Conservation (phyloP, 2,888 invertebrate genomes). For the Electrophaes corylata region DNA sequence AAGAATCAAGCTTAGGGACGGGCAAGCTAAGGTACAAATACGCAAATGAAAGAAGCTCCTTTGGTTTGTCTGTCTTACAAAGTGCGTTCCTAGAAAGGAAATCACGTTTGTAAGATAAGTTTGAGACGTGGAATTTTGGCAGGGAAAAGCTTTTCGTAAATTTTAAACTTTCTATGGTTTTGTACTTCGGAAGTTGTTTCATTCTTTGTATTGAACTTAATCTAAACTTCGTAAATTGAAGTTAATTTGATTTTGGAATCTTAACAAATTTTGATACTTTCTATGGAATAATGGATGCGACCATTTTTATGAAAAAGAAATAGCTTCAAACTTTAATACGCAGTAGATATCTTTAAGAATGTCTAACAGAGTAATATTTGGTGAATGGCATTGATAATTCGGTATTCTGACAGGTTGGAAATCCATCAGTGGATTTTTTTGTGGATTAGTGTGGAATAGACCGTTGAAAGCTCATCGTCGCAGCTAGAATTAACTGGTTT, state of each 20-base stretch:
- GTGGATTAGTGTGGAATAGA: too few relatives aligned
- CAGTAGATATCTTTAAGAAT: too few relatives aligned
- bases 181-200: not conserved
- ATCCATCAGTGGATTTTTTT: too few relatives aligned
- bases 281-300: not conserved
- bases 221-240: not conserved
- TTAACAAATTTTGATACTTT: not conserved
- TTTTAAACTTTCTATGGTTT: constrained; percentile 1
- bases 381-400: too few relatives aligned
- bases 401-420: too few relatives aligned
- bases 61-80: too few relatives aligned
- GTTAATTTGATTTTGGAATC: not conserved
- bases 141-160: not conserved
- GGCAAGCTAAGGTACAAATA: not conserved
- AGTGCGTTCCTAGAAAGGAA: not conserved
- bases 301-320: too few relatives aligned
- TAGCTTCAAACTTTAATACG: too few relatives aligned
- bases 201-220: not conserved
- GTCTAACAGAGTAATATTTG: too few relatives aligned
- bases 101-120: not conserved
- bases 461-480: too few relatives aligned
- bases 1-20: not conserved
- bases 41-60: too few relatives aligned
- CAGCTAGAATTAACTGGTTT: too few relatives aligned
- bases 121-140: not conserved